Evolutionary conservation across 2,888 invertebrate species (phyloP).

Genomic region (Dicyrtomina minuta): DNA sequence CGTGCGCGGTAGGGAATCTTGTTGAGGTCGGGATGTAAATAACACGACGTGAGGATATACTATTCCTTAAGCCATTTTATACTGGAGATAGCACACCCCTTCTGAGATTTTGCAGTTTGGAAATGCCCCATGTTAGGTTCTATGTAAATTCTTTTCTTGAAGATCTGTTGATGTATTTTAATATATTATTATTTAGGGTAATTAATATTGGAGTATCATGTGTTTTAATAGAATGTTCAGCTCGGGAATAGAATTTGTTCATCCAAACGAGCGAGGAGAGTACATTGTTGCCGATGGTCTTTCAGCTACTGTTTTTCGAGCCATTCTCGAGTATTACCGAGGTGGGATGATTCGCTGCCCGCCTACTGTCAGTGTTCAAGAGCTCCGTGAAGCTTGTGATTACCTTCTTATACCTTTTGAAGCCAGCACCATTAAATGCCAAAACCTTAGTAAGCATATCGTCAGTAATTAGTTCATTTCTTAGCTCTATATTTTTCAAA

Average conservation of each 20-base stretch:
- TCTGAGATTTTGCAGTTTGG: too few relatives aligned
- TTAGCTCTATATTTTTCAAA: not conserved
- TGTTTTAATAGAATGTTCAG: slow-evolving; percentile 78
- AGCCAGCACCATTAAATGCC: slow-evolving; percentile 90
- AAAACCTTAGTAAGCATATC: slow-evolving; percentile 79
- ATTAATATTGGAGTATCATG: too few relatives aligned
- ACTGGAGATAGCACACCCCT: too few relatives aligned
- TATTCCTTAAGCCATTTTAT: too few relatives aligned
- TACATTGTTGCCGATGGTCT: slow-evolving; percentile 97
- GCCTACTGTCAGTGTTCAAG: slow-evolving; percentile 91
- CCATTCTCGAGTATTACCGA: slow-evolving; percentile 92
- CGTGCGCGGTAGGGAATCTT: too few relatives aligned
- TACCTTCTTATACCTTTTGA: slow-evolving; percentile 97
- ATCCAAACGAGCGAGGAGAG: slow-evolving; percentile 94
- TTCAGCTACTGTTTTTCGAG: slow-evolving; percentile 89
- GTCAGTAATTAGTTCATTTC: not conserved
- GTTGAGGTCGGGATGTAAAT: too few relatives aligned
- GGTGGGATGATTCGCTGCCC: slow-evolving; percentile 91
- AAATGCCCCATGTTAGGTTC: too few relatives aligned
- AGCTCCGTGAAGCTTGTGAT: slow-evolving; percentile 96
- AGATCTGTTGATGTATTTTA: too few relatives aligned
- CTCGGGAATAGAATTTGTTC: slow-evolving; percentile 84
- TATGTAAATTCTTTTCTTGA: too few relatives aligned
- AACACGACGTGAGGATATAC: too few relatives aligned
- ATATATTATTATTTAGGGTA: too few relatives aligned